A percentile compares a stretch with the other conserved stretches of the same genome.
Conservation (phyloP, 2,113 vertebrate genomes). For the Entomyzon cyanotis region DNA sequence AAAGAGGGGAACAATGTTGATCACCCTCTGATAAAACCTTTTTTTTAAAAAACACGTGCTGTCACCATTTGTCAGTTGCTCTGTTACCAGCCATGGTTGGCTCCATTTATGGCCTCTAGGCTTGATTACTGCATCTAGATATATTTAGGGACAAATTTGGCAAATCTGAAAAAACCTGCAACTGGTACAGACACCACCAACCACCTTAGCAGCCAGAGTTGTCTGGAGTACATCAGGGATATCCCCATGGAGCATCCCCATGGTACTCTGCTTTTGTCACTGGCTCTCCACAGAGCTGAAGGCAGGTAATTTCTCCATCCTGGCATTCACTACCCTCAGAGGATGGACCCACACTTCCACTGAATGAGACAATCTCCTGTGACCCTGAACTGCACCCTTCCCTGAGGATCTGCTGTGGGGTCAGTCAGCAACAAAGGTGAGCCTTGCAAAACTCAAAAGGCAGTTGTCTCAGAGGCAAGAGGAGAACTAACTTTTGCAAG, state of each 20-base stretch:
- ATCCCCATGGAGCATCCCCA: neutral
- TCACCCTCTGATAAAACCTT: neutral
- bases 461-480: conserved; percentile 22
- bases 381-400: neutral
- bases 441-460: conserved; percentile 43
- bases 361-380: neutral
- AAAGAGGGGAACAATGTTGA: conserved; percentile 1
- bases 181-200: neutral
- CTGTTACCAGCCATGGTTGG: neutral
- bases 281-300: neutral
- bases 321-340: neutral
- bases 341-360: neutral
- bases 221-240: fast-evolving
- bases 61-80: neutral
- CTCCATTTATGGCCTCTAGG: neutral
- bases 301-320: fast-evolving
- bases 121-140: neutral
- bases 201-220: fast-evolving
- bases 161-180: neutral
- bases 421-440: neutral
- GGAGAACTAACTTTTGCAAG: conserved; percentile 36
- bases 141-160: neutral
- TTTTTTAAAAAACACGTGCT: fast-evolving
- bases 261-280: neutral
- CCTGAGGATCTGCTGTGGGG: neutral